A percentile compares a stretch with the other conserved stretches of the same genome.
Evolutionary conservation across 2,797 vertebrate genomes (phyloP).

Genomic region (Phrynocephalus forsythii): DNA sequence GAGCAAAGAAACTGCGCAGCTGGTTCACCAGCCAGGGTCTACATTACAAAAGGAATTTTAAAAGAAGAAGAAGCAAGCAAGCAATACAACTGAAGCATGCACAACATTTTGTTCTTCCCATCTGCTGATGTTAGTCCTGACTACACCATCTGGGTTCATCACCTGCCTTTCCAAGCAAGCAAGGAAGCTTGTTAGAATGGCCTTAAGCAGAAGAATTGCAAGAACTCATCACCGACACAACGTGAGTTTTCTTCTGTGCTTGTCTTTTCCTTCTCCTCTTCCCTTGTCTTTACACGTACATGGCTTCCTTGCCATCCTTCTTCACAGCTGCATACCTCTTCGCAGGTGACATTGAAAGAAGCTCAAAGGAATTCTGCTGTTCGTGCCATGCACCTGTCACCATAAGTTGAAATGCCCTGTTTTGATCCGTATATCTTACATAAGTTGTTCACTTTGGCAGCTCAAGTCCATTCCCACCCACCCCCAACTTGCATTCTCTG

Average conservation of each 20-base stretch:
- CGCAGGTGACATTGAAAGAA: neutral
- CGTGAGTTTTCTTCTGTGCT: neutral
- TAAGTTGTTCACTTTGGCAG: neutral
- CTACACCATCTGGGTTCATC: slow-evolving; percentile 18
- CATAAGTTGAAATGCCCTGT: neutral
- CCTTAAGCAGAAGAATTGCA: neutral
- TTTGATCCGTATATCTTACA: neutral
- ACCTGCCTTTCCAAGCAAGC: slow-evolving; percentile 17
- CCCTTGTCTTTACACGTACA: neutral
- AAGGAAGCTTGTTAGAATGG: neutral
- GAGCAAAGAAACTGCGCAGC: slow-evolving; percentile 6
- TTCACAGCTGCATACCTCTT: slow-evolving; percentile 5
- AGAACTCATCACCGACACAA: neutral
- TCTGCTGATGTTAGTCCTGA: slow-evolving; percentile 19
- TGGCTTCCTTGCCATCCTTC: neutral
- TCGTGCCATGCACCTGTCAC: neutral
- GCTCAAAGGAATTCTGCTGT: neutral
- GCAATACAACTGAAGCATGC: slow-evolving; percentile 2
- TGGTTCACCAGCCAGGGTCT: slow-evolving; percentile 14
- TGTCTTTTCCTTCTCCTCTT: neutral
- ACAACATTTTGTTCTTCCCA: slow-evolving; percentile 36
- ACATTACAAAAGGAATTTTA: slow-evolving; percentile 10
- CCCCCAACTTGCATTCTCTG: neutral
- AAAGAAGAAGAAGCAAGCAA: neutral
- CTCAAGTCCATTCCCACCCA: neutral